phyloP scores from a whole-genome alignment of 2,797 vertebrate species.

The Anas georgica region DNA sequence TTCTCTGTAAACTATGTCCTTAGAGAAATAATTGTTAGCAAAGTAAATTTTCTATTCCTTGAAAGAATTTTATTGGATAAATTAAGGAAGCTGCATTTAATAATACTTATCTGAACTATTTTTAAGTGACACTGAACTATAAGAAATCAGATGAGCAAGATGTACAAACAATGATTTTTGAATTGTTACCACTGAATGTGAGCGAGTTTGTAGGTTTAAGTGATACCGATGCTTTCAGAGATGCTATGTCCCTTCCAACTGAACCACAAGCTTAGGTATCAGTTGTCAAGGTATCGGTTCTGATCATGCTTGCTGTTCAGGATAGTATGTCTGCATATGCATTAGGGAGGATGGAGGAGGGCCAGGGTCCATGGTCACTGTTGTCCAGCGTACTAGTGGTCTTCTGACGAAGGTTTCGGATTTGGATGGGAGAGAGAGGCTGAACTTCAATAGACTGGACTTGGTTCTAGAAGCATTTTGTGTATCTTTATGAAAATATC shows the following conservation, averaged over 20 bases:
- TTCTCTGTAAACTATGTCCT: not conserved
- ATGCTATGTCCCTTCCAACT: accelerated
- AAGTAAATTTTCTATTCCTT: not conserved
- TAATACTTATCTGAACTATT: not conserved
- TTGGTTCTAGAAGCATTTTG: not conserved
- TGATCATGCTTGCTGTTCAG: not conserved
- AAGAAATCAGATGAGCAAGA: accelerated
- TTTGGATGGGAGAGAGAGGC: not conserved
- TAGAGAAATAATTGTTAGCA: not conserved
- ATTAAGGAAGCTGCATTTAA: not conserved
- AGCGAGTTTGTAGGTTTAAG: not conserved
- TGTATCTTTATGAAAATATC: not conserved
- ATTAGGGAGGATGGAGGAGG: not conserved
- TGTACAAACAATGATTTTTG: not conserved
- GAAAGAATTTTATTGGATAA: not conserved
- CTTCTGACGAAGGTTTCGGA: not conserved
- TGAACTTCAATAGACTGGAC: not conserved
- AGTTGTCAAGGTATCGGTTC: not conserved
- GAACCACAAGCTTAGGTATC: accelerated
- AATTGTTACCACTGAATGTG: not conserved
- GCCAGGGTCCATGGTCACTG: accelerated
- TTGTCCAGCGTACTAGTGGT: too few species aligned
- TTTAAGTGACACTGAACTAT: not conserved
- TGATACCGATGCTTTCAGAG: not conserved
- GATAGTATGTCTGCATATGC: not conserved